A percentile compares a stretch with the other conserved stretches of the same genome.
These are phyloP conservation scores for Capromys pilorides DNA, from an alignment of 2,797 vertebrate genomes.

Conservation along the genomic window DNA sequence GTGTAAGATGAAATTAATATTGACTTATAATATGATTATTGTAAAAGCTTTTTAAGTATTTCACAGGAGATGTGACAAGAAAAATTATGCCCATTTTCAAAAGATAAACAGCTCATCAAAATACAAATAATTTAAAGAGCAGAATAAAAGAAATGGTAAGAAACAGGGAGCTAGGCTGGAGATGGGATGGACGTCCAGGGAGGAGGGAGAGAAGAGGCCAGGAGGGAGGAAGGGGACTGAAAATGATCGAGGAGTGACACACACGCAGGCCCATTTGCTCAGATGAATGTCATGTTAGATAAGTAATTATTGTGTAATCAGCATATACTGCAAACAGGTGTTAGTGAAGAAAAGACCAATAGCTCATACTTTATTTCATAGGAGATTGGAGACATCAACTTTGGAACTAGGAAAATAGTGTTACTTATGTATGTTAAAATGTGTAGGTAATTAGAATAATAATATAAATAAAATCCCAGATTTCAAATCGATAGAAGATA, in stretches of 20 bases:
- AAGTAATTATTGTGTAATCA: not conserved
- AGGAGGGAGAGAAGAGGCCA: not conserved
- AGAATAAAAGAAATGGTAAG: not conserved
- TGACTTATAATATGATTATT: conserved; percentile 23
- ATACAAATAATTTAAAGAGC: not conserved
- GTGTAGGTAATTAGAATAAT: not conserved
- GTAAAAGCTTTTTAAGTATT: not conserved
- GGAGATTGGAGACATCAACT: conserved; percentile 18
- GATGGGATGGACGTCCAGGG: not conserved
- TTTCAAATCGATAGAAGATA: conserved; percentile 22
- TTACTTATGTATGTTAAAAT: not conserved
- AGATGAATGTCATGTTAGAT: not conserved
- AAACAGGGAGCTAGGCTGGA: not conserved
- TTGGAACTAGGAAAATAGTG: conserved; percentile 50
- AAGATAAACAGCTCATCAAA: not conserved
- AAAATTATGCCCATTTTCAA: not conserved
- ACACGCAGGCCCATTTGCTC: not conserved
- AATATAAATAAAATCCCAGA: conserved; percentile 28
- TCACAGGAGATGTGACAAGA: not conserved
- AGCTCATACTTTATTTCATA: not conserved
- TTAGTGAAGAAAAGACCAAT: not conserved
- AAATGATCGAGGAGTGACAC: not conserved
- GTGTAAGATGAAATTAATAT: conserved; percentile 7
- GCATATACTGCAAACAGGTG: not conserved
- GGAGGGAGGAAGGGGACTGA: not conserved